Evolutionary conservation across 1,140 invertebrate species (phyloP), one percentile per base, ranked within the genome.

Genomic region (Brachionus angularis): DNA sequence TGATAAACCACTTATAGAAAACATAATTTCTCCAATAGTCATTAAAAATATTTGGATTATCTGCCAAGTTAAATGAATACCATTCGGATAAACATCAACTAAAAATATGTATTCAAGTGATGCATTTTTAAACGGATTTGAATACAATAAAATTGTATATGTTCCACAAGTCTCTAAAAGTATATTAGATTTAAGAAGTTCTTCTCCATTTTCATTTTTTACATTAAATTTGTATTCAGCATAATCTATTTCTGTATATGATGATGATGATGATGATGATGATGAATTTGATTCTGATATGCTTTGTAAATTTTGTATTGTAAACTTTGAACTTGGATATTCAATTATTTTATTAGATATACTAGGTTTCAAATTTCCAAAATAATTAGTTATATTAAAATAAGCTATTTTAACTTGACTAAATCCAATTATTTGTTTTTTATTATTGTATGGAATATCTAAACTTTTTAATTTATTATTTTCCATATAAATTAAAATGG

Each of bases 1-100:
- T 75, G 93, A 89, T 8, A 94, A 83, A 8, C 92, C 93, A 0
- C 91, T 95, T 14, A 96, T 86, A 0, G 89, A 91, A 78, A 94
- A 94, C 83, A 96, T 86, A 21, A 96, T 84, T 81, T 89, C 90
- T 4, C 86, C 91, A 73, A 88, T 83, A 0, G 91, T 93, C 72
- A 95, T 88, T 0, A 93, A 79, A 18, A 93, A 79, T 77, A 93
- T 92, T 77, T 94, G 91, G 0, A 91, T 91, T 14, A 94, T 77
- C 72, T 93, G 84, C 87, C 87, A 91, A 0, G 91, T 77, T 72
- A 94, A 91, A 74, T 88, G 87, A 5, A 94, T 78, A 16, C 62
- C 62, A 25, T 67, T 67, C 21, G 62, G 62, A 34, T 67, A 67
- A 12, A 67, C 29, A 50, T 67, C 62, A 14, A 42, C 47, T 25